Percentiles rank a stretch among this genome's conserved stretches.
phyloP scores from a whole-genome alignment of 2,888 invertebrate genomes.

The Fragum whitleyi region DNA sequence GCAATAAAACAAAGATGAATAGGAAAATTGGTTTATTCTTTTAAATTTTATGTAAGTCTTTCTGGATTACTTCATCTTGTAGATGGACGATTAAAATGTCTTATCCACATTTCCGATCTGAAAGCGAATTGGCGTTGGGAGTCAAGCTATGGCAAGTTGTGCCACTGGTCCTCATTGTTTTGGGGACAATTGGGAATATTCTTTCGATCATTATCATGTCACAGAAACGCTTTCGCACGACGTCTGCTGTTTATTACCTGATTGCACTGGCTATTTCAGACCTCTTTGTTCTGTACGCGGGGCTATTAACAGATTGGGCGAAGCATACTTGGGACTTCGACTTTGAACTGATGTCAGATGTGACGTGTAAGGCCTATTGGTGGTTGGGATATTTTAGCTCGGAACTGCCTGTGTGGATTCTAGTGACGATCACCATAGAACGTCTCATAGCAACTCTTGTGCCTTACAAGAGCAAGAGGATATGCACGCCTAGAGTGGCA shows the following conservation, averaged over 20 bases:
- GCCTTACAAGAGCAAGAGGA: no score
- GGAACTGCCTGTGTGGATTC: constrained; percentile 76
- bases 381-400: constrained; percentile 73
- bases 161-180: constrained; percentile 72
- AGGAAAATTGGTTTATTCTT: no score
- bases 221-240: constrained; percentile 56
- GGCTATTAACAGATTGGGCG: constrained; percentile 71
- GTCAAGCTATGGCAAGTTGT: constrained; percentile 60
- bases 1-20: no score
- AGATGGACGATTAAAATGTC: no score
- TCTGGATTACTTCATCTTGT: no score
- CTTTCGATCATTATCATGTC: constrained; percentile 68
- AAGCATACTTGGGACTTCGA: constrained; percentile 59
- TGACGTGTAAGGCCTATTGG: constrained; percentile 68
- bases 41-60: no score
- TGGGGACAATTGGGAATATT: no score
- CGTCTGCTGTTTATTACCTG: constrained; percentile 72
- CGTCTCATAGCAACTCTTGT: constrained; percentile 37
- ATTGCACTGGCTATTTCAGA: constrained; percentile 68
- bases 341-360: constrained; percentile 50
- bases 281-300: constrained; percentile 70
- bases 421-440: constrained; percentile 76
- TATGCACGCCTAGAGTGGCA: no score
- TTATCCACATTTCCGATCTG: no score
- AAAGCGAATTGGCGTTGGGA: constrained; percentile 38